Conservation (phyloP, 1,140 invertebrate genomes). For the Planococcus citri region DNA sequence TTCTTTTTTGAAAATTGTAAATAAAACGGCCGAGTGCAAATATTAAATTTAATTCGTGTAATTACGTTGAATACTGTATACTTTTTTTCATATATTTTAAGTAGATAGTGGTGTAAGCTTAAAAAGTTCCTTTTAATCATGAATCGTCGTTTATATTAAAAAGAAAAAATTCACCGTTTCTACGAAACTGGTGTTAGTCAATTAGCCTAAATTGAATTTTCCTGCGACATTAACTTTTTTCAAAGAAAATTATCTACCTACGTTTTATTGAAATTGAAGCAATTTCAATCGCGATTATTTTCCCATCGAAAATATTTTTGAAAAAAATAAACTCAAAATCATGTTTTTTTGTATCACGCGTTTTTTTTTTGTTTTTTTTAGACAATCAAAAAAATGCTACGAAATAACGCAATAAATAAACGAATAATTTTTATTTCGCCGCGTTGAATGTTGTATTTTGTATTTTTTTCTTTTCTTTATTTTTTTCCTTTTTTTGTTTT, state of each 20-base stretch:
- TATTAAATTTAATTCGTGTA: slow-evolving; percentile 10
- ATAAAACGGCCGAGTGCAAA: slow-evolving; percentile 18
- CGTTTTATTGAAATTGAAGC: too few relatives aligned
- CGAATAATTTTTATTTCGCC: background rate
- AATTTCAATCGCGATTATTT: too few relatives aligned
- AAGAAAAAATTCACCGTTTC: background rate
- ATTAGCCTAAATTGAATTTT: background rate
- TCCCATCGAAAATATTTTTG: too few relatives aligned
- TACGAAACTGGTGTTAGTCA: background rate
- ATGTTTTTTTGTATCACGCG: background rate
- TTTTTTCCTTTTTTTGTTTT: background rate
- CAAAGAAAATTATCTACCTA: too few relatives aligned
- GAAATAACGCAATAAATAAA: background rate
- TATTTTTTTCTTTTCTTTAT: too few relatives aligned
- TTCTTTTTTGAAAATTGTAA: background rate
- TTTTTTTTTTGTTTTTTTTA: background rate
- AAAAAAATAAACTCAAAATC: background rate
- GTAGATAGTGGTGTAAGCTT: background rate
- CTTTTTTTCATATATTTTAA: background rate
- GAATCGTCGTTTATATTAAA: background rate
- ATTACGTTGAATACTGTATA: background rate
- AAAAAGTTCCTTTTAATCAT: background rate
- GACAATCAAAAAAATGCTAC: background rate
- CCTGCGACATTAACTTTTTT: background rate
- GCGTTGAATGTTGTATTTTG: background rate